Conservation (phyloP, 2,113 vertebrate genomes). For the Micronisus gabar region DNA sequence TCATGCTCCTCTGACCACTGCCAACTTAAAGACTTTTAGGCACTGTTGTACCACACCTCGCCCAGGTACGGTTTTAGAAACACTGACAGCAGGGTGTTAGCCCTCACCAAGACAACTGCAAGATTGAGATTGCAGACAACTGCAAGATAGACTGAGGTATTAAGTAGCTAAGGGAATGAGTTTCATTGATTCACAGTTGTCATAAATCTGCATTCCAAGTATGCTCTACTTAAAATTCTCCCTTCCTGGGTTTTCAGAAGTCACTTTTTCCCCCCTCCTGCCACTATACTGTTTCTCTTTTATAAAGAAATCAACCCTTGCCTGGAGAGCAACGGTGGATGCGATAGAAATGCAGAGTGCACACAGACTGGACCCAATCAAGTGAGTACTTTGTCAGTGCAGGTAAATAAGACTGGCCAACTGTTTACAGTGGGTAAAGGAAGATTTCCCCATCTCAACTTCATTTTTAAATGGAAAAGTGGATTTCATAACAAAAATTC, state of each 20-base stretch:
- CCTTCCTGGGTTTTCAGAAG: background rate
- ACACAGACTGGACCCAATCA: slow-evolving; percentile 88
- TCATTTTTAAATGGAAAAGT: background rate
- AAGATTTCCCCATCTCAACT: background rate
- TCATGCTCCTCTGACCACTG: background rate
- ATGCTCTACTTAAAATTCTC: background rate
- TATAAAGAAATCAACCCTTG: slow-evolving; percentile 91
- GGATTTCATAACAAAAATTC: background rate
- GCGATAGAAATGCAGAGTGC: slow-evolving; percentile 84
- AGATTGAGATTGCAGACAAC: background rate
- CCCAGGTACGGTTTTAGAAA: background rate
- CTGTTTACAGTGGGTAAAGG: background rate
- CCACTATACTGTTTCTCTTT: background rate
- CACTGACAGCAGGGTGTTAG: background rate
- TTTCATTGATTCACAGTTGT: background rate
- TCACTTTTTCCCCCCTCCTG: background rate
- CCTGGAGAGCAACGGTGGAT: slow-evolving; percentile 80
- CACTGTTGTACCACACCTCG: background rate
- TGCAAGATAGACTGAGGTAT: background rate
- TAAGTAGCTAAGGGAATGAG: background rate
- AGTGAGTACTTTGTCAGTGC: slow-evolving; percentile 64
- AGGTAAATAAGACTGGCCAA: background rate
- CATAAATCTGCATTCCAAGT: background rate
- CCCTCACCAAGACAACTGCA: background rate
- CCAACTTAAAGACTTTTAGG: background rate